phyloP scores from a whole-genome alignment of 53 echinoderm and acorn worm genomes.

The Henricia sp. region DNA sequence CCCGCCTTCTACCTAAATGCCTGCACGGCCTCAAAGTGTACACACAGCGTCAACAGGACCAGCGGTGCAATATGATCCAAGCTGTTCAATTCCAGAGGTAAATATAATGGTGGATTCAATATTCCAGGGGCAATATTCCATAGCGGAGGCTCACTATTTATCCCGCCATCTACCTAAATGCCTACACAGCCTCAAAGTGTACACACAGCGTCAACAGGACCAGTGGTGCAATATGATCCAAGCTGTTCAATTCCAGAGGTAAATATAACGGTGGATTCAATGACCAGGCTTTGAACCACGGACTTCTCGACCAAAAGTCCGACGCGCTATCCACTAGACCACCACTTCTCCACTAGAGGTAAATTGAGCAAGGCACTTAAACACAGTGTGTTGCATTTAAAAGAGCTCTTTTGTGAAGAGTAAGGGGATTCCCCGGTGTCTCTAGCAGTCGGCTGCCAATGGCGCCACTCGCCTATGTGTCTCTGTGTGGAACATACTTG shows the following conservation, averaged over 20 bases:
- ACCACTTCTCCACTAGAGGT: too few species aligned
- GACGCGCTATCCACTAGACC: too few species aligned
- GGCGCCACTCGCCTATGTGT: too few species aligned
- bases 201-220: constrained; percentile 62
- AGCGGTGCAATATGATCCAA: constrained; percentile 55
- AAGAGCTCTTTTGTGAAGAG: too few species aligned
- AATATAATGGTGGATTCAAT: background rate
- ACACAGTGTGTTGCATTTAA: too few species aligned
- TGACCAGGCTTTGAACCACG: too few species aligned
- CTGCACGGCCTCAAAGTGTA: constrained; percentile 61
- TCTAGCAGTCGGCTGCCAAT: too few species aligned
- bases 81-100: constrained; percentile 78
- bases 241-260: constrained; percentile 77
- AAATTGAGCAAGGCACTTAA: too few species aligned
- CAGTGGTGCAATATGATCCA: constrained; percentile 61
- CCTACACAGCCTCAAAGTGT: constrained; percentile 57
- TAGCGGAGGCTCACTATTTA: constrained; percentile 76
- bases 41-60: constrained; percentile 64
- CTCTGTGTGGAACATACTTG: too few species aligned
- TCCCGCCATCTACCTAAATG: constrained; percentile 69
- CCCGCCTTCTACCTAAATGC: constrained; percentile 68
- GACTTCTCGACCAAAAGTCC: too few species aligned
- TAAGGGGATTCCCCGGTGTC: too few species aligned
- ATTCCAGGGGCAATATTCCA: constrained; percentile 79
- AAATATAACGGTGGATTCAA: background rate